Conservation (phyloP, 1,140 invertebrate genomes). For the Oscheius sp. region DNA sequence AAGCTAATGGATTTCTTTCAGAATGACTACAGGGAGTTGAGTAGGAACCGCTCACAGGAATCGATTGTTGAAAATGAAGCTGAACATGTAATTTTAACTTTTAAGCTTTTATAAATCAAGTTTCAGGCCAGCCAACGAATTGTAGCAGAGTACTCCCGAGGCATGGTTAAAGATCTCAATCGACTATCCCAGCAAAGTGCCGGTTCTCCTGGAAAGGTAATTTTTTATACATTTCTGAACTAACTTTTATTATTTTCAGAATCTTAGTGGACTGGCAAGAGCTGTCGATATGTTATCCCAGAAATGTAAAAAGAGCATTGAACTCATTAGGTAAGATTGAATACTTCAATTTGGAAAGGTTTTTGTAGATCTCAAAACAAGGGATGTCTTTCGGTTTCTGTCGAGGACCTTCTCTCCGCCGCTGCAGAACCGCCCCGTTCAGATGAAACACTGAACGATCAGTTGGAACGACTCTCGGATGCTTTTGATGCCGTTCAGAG, state of each 20-base stretch:
- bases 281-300: slow-evolving; percentile 40
- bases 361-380: slow-evolving; percentile 34
- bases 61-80: slow-evolving; percentile 7
- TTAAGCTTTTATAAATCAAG: no score
- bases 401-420: slow-evolving; percentile 38
- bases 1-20: not conserved
- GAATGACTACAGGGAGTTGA: not conserved
- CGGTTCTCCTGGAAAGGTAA: not conserved
- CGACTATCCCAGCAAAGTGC: slow-evolving; percentile 17
- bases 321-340: slow-evolving; percentile 31
- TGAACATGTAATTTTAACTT: no score
- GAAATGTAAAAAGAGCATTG: slow-evolving; percentile 44
- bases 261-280: slow-evolving; percentile 21
- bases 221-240: no score
- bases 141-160: slow-evolving; percentile 15
- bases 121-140: slow-evolving; percentile 14
- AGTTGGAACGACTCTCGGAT: slow-evolving; percentile 33
- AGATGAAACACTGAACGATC: slow-evolving; percentile 37
- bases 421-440: slow-evolving; percentile 39
- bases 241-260: no score
- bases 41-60: slow-evolving; percentile 5
- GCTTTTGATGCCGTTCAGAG: slow-evolving; percentile 43
- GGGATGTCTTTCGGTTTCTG: slow-evolving; percentile 41
- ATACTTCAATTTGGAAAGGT: slow-evolving; percentile 6
- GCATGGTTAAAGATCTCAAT: slow-evolving; percentile 24